phyloP scores from a whole-genome alignment of 2,797 vertebrate species.

The Salarias fasciatus region DNA sequence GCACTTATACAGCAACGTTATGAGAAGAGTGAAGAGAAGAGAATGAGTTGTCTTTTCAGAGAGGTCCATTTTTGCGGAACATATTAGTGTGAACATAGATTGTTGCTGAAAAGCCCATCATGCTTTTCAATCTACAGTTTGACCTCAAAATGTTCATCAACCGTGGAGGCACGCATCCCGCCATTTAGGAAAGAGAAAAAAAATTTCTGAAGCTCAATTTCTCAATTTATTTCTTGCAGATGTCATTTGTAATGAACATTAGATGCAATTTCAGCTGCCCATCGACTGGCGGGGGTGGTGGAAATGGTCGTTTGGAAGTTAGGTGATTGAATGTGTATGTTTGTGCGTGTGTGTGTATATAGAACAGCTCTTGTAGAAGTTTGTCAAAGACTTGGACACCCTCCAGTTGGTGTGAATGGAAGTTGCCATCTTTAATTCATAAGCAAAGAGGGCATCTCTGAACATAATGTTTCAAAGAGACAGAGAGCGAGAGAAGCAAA shows the following conservation, averaged over 20 bases:
- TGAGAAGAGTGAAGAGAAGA: no score
- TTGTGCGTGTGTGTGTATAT: not conserved
- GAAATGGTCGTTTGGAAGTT: slow-evolving; percentile 27
- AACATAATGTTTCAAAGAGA: slow-evolving; percentile 40
- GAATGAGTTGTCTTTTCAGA: no score
- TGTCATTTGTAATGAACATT: slow-evolving; percentile 15
- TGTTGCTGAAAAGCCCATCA: slow-evolving; percentile 15
- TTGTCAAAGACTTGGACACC: not conserved
- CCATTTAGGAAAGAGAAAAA: not conserved
- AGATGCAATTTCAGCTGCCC: slow-evolving; percentile 15
- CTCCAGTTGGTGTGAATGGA: not conserved
- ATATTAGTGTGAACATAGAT: not conserved
- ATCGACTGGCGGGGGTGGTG: not conserved
- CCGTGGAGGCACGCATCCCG: not conserved
- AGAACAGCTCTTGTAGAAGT: slow-evolving; percentile 24
- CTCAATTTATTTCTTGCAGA: slow-evolving; percentile 28
- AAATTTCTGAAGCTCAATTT: slow-evolving; percentile 1
- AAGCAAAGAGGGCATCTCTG: slow-evolving; percentile 9
- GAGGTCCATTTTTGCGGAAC: slow-evolving; percentile 2
- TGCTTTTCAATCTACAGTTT: slow-evolving; percentile 7
- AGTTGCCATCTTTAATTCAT: slow-evolving; percentile 51
- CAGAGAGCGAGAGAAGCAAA: slow-evolving; percentile 12
- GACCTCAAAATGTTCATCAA: slow-evolving; percentile 17
- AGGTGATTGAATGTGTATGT: slow-evolving; percentile 14
- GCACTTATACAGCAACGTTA: no score